Base-by-base conservation (phyloP, 37 sponge, comb jelly and placozoan genomes). In the Lycopodina hypogea region DNA sequence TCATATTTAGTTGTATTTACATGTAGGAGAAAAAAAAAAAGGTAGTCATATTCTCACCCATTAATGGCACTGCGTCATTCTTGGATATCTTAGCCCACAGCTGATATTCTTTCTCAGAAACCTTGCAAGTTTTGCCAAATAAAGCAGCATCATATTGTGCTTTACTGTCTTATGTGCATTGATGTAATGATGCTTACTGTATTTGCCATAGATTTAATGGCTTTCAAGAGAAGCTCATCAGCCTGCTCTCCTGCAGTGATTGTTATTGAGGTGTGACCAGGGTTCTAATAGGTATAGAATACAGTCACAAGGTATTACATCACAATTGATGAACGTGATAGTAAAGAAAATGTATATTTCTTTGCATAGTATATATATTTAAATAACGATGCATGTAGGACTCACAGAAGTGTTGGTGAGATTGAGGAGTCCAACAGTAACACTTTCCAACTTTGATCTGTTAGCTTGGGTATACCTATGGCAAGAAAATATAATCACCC, bases 31-130 rank as follows among this genome's bases (percentile, higher is more conserved):
- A 30, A 30, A 32, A 3, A 67, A 8, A 35, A 3, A 7, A 42
- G n/a, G 50, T 42, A 19, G 7, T 11, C 11, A 42, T 21, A 7
- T 7, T 1, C 78, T 72, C 42, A 89, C 89, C 89, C 57, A 72
- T 17, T 0, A 89, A 66, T 0, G 35, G 51, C 32, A 66, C 30
- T 3, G 72, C 78, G 48, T 85, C 90, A 56, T 85, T 83, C 35
- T 73, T 85, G 26, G 86, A 67, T 38, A 77, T 34, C 36, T 90
- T 90, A 0, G 81, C 90, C 76, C 77, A 84, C 26, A 90, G 41
- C 71, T 90, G 86, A 41, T 82, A 90, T 41, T 85, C 78, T 29
- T 39, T 18, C 9, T 40, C 38, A 8, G 78, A 72, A 30, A 80
- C 81, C 86, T 90, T 51, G 60, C n/a, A n/a, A n/a, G n/a, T n/a